phyloP scores from a whole-genome alignment of 2,888 invertebrate species.

The Diarsia mendica region DNA sequence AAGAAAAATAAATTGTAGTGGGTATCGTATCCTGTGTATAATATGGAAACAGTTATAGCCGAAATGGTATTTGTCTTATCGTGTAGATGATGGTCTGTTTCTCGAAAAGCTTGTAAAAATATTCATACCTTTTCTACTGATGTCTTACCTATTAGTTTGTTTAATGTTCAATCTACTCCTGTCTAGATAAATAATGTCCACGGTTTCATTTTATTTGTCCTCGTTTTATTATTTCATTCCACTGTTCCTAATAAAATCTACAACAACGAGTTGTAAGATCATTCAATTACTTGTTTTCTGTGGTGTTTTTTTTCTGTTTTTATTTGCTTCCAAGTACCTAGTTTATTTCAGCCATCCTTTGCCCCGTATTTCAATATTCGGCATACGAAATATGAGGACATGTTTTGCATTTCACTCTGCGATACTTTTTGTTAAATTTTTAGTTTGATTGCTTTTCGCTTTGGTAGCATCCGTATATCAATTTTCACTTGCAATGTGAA shows the following conservation, averaged over 20 bases:
- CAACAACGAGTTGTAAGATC: constrained; percentile 18
- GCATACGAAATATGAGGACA: not conserved
- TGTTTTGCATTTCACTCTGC: constrained; percentile 10
- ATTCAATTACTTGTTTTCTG: constrained; percentile 37
- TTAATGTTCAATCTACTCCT: not conserved
- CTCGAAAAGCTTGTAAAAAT: no score
- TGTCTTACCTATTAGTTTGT: not conserved
- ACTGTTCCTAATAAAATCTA: constrained; percentile 34
- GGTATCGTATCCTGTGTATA: not conserved
- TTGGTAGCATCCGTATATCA: constrained; percentile 16
- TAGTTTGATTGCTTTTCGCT: constrained; percentile 17
- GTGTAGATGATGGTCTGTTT: no score
- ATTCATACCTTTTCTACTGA: not conserved
- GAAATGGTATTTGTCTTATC: not conserved
- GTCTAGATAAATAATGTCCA: not conserved
- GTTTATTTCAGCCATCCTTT: constrained; percentile 19
- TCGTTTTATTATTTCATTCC: constrained; percentile 23
- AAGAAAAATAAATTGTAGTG: constrained; percentile 21
- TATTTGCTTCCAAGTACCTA: not conserved
- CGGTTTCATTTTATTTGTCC: not conserved
- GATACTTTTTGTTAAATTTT: constrained; percentile 18
- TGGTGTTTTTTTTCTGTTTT: constrained; percentile 4
- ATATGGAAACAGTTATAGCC: not conserved
- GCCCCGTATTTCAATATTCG: constrained; percentile 23
- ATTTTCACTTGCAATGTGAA: constrained; percentile 20